phyloP scores from a whole-genome alignment of 2,888 invertebrate species.

The Drosophila multiciliata region DNA sequence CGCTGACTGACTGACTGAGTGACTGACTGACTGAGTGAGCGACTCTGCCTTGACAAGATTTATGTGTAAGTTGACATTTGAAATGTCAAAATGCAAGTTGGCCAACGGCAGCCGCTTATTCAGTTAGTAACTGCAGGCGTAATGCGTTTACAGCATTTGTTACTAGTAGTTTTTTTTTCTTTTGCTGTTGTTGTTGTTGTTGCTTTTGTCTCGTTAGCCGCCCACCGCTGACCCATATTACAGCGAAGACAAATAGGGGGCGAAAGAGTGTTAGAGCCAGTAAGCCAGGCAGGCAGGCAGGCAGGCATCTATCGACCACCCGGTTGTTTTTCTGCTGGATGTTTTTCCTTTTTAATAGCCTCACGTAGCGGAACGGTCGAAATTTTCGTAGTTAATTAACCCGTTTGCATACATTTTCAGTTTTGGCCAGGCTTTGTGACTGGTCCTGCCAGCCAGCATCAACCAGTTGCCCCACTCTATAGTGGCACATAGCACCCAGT shows the following conservation, averaged over 20 bases:
- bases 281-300: neutral
- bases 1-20: constrained; percentile 19
- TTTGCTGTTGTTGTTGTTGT: constrained; percentile 8
- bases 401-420: constrained; percentile 79
- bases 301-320: constrained; percentile 56
- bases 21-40: constrained; percentile 40
- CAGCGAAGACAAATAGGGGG: constrained; percentile 11
- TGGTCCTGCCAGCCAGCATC: constrained; percentile 48
- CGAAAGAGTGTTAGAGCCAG: constrained; percentile 20
- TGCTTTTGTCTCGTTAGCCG: constrained; percentile 65
- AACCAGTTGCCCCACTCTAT: constrained; percentile 49
- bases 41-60: constrained; percentile 51
- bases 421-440: constrained; percentile 34
- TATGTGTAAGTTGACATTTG: constrained; percentile 73
- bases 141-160: constrained; percentile 41
- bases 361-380: constrained; percentile 61
- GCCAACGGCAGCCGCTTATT: constrained; percentile 36
- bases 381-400: constrained; percentile 79
- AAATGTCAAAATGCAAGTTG: constrained; percentile 71
- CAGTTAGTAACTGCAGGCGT: constrained; percentile 32
- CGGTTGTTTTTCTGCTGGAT: constrained; percentile 35
- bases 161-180: neutral
- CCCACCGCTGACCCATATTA: constrained; percentile 71
- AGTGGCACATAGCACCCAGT: constrained; percentile 3
- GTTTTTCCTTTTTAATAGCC: constrained; percentile 48